These are phyloP conservation scores for Liodrosophila aerea DNA, from an alignment of 2,888 invertebrate genomes.

Conservation along the genomic window DNA sequence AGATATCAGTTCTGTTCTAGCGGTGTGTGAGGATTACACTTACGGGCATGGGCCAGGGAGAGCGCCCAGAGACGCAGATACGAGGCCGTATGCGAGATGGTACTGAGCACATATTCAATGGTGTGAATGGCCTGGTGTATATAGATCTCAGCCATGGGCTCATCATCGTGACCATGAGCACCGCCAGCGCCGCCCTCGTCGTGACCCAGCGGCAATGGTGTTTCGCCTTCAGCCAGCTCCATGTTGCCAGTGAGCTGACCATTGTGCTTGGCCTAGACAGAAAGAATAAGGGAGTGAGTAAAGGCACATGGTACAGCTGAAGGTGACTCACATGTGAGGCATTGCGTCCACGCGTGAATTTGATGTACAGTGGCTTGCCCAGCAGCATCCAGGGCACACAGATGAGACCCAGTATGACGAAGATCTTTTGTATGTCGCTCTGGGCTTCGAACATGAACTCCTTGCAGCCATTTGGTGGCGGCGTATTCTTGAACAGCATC, in stretches of 20 bases:
- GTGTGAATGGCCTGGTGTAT: slow-evolving; percentile 97
- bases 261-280: slow-evolving; percentile 81
- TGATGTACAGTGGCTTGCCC: slow-evolving; percentile 93
- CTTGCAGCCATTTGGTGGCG: slow-evolving; percentile 83
- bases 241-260: slow-evolving; percentile 88
- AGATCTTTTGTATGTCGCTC: slow-evolving; percentile 87
- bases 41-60: slow-evolving; percentile 96
- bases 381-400: slow-evolving; percentile 97
- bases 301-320: neutral
- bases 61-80: slow-evolving; percentile 98
- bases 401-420: slow-evolving; percentile 91
- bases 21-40: no score
- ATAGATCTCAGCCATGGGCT: slow-evolving; percentile 92
- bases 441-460: slow-evolving; percentile 89
- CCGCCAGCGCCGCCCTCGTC: slow-evolving; percentile 58
- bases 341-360: slow-evolving; percentile 71
- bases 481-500: slow-evolving; percentile 87
- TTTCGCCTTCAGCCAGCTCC: slow-evolving; percentile 84
- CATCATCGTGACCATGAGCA: slow-evolving; percentile 83
- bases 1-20: neutral
- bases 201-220: slow-evolving; percentile 57
- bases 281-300: neutral
- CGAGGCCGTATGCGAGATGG: slow-evolving; percentile 97
- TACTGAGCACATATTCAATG: slow-evolving; percentile 97
- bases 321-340: slow-evolving; percentile 62